Conservation (phyloP, 2,888 invertebrate genomes). For the Lacanobia wlatinum region DNA sequence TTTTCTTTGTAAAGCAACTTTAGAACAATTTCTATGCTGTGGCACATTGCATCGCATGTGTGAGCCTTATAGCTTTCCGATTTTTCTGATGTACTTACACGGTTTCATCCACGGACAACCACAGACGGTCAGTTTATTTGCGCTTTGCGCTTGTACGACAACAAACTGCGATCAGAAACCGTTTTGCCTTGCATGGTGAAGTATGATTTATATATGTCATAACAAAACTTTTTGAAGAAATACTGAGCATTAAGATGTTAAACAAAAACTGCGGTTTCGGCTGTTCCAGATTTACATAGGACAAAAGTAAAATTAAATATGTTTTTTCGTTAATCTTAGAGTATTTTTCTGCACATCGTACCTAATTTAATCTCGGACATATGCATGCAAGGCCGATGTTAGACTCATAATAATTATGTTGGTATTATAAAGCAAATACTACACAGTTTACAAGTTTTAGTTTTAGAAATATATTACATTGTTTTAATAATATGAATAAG, state of each 20-base stretch:
- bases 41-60: not conserved
- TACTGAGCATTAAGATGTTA: not conserved
- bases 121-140: not conserved
- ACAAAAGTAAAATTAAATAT: not conserved
- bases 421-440: slow-evolving; percentile 60
- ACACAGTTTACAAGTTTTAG: slow-evolving; percentile 18
- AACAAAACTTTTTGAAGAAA: too few species aligned
- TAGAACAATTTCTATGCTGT: too few species aligned
- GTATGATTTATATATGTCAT: too few species aligned
- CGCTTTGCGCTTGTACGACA: not conserved
- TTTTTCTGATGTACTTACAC: not conserved
- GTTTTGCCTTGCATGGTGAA: not conserved
- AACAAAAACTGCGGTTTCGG: not conserved
- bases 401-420: slow-evolving; percentile 69
- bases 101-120: not conserved
- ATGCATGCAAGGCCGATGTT: slow-evolving; percentile 72
- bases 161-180: not conserved
- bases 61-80: not conserved
- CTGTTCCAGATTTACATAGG: not conserved
- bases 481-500: not conserved
- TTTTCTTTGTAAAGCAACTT: too few species aligned
- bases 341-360: slow-evolving; percentile 60
- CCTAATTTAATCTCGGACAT: slow-evolving; percentile 61
- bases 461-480: slow-evolving; percentile 23
- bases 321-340: not conserved